Base-by-base conservation (phyloP, 1,140 invertebrate genomes). In the Drosophila virilis region DNA sequence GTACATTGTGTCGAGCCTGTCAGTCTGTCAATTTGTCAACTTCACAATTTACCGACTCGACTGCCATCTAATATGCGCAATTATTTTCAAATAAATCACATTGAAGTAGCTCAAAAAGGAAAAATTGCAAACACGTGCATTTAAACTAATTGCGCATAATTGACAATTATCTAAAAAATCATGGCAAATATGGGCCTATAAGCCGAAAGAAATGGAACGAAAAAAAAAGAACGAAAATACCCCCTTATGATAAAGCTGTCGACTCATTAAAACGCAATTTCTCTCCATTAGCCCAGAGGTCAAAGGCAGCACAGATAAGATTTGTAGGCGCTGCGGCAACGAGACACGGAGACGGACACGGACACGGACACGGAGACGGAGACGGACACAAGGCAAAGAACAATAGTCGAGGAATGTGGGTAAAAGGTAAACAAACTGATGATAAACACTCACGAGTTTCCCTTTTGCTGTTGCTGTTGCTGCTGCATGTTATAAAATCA, bases 181-280 rank as follows among this genome's bases (percentile, higher is more conserved):
- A 57, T 37, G 48, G 65, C 66, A 65, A 76, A 62, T 52, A 61
- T 37, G 13, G 13, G n/a, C 32, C 32, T 8, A 52, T 33, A 52
- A 2, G n/a, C 38, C 17, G 48, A 74, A 51, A 43, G 17, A 64
- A 54, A 74, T 52, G 35, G 69, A 64, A 38, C 22, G 17, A 51
- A 33, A 33, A 38, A 37, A 37, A 40, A 35, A 32, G n/a, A 42
- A 51, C 42, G 10, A 59, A 35, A n/a, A 59, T 46, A 46, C 28
- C 13, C n/a, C 42, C 46, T 59, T 59, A 78, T 68, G 82, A 78
- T 82, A 70, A 88, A 82, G 77, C 85, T 86, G 78, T 75, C 83
- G 79, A 74, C 83, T 86, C 83, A 86, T 86, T 86, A 86, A 88
- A 86, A 88, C 72, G 60, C 83, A 69, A 86, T 86, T 86, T 86